These are phyloP conservation scores for Drosophila monieri DNA, from an alignment of 2,888 invertebrate species.

Conservation along the genomic window DNA sequence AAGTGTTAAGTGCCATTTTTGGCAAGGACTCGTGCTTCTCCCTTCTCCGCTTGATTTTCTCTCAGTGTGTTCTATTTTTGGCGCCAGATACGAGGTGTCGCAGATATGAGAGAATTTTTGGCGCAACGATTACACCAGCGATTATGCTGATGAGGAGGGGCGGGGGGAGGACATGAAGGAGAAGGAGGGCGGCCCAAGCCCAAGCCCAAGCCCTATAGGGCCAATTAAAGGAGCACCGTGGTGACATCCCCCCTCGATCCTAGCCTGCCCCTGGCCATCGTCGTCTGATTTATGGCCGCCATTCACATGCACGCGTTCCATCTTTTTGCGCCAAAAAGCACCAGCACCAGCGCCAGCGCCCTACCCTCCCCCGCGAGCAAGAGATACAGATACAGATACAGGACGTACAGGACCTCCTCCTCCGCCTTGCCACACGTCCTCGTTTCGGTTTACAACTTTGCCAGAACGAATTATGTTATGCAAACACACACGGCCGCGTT, in stretches of 20 bases:
- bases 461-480: slow-evolving; percentile 55
- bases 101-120: slow-evolving; percentile 7
- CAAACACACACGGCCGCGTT: slow-evolving; percentile 44
- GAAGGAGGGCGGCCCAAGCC: too few species aligned
- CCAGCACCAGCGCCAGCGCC: too few species aligned
- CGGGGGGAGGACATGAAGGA: background rate
- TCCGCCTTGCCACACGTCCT: slow-evolving; percentile 28
- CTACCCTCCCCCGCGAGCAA: too few species aligned
- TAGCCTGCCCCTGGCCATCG: slow-evolving; percentile 33
- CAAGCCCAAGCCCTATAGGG: slow-evolving; percentile 29
- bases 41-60: background rate
- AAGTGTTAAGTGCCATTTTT: slow-evolving; percentile 40
- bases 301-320: slow-evolving; percentile 41
- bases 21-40: background rate
- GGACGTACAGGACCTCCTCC: background rate
- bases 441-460: slow-evolving; percentile 54
- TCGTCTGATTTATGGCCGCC: slow-evolving; percentile 47
- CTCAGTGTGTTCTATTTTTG: slow-evolving; percentile 1
- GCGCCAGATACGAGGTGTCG: slow-evolving; percentile 3
- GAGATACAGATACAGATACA: background rate
- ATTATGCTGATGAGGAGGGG: slow-evolving; percentile 41
- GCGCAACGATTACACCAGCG: slow-evolving; percentile 37
- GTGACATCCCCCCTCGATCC: slow-evolving; percentile 12
- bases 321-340: background rate
- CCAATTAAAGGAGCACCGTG: slow-evolving; percentile 33